phyloP scores from a whole-genome alignment of 2,888 invertebrate species.

The Trichogramma evanescens region DNA sequence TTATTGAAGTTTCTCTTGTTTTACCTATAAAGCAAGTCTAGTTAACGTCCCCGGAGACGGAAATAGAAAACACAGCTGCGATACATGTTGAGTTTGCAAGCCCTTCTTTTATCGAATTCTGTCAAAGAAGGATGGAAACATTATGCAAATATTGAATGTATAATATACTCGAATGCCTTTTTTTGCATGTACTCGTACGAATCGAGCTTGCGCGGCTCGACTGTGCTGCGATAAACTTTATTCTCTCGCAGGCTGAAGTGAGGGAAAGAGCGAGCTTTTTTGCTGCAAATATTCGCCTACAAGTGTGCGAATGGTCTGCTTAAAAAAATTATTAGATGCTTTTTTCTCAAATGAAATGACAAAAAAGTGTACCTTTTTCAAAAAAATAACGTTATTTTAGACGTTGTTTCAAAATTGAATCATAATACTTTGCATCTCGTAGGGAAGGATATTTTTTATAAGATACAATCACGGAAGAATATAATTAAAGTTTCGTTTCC shows the following conservation, averaged over 20 bases:
- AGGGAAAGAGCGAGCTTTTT: constrained; percentile 3
- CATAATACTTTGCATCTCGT: too few relatives aligned
- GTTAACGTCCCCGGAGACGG: too few relatives aligned
- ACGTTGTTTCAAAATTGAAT: too few relatives aligned
- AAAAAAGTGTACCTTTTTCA: too few relatives aligned
- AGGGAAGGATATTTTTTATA: too few relatives aligned
- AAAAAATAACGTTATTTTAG: too few relatives aligned
- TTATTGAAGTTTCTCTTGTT: background rate
- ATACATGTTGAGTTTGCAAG: background rate
- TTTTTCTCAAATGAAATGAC: too few relatives aligned
- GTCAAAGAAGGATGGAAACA: constrained; percentile 15
- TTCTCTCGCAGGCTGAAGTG: background rate
- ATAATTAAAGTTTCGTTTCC: too few relatives aligned
- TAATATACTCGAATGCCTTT: constrained; percentile 18
- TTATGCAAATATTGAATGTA: constrained; percentile 21
- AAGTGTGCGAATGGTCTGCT: background rate
- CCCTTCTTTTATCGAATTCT: constrained; percentile 13
- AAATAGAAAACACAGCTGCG: too few relatives aligned
- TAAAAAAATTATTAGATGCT: too few relatives aligned
- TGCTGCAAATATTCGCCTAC: background rate
- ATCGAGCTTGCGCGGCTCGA: background rate
- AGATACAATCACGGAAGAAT: too few relatives aligned
- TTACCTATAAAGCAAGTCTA: background rate
- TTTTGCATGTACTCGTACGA: background rate
- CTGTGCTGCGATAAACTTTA: too few relatives aligned